A percentile compares a stretch with the other conserved stretches of the same genome.
Evolutionary conservation across 2,888 invertebrate species (phyloP).

Genomic region (Lithophane socia): DNA sequence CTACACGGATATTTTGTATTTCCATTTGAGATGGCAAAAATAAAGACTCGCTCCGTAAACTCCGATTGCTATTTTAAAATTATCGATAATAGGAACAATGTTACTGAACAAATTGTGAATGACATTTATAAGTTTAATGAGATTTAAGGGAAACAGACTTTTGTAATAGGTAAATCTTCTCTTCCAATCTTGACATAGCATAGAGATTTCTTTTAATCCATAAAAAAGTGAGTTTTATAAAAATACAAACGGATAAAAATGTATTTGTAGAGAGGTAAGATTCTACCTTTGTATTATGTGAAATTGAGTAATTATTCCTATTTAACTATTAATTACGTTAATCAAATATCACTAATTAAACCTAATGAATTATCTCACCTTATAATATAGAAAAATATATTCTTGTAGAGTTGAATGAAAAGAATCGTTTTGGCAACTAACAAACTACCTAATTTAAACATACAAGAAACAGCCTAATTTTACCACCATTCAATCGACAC

Average conservation of each 20-base stretch:
- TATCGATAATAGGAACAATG: not conserved
- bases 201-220: too few species aligned
- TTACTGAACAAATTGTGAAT: not conserved
- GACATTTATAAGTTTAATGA: not conserved
- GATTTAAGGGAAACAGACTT: not conserved
- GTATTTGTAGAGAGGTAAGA: too few species aligned
- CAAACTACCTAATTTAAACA: not conserved
- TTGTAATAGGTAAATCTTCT: too few species aligned
- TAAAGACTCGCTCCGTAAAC: not conserved
- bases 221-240: not conserved
- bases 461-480: not conserved
- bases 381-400: not conserved
- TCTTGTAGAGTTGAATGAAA: not conserved
- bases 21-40: not conserved
- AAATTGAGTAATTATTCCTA: not conserved
- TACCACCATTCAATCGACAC: conserved; percentile 3
- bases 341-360: not conserved
- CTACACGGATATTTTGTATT: conserved; percentile 14
- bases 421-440: too few species aligned
- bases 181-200: too few species aligned
- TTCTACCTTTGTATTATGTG: not conserved
- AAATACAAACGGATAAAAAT: not conserved
- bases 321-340: not conserved
- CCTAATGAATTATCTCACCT: not conserved
- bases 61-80: not conserved